Conservation (phyloP, 2,888 invertebrate species). For the Hirtodrosophila trivittata region DNA sequence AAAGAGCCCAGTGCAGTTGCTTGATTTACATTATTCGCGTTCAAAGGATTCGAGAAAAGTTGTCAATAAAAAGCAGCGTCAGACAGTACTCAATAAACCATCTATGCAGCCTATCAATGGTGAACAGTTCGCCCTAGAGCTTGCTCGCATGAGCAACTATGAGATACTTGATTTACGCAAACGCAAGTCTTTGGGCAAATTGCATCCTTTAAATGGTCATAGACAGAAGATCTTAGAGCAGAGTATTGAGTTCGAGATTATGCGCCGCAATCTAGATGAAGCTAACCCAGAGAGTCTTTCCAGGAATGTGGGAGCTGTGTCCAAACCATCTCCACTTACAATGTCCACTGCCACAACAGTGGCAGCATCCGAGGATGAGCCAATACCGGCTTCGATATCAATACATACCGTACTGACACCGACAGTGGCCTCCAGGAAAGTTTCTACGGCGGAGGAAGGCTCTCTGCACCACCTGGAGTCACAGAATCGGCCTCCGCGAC, state of each 20-base stretch:
- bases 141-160: slow-evolving; percentile 76
- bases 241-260: slow-evolving; percentile 59
- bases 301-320: neutral
- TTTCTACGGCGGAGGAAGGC: no score
- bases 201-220: slow-evolving; percentile 44
- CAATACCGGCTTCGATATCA: no score
- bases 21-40: slow-evolving; percentile 58
- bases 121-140: slow-evolving; percentile 73
- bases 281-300: slow-evolving; percentile 6
- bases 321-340: neutral
- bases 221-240: slow-evolving; percentile 52
- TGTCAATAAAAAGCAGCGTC: neutral
- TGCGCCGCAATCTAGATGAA: slow-evolving; percentile 50
- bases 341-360: neutral
- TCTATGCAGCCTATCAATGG: slow-evolving; percentile 74
- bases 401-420: no score
- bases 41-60: slow-evolving; percentile 3
- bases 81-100: slow-evolving; percentile 64
- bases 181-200: slow-evolving; percentile 65
- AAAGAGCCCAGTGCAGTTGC: slow-evolving; percentile 26
- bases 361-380: no score
- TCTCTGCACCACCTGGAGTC: no score
- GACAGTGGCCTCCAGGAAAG: no score
- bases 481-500: no score
- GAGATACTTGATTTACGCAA: slow-evolving; percentile 79